Base-by-base conservation (phyloP, 2,888 invertebrate species). In the Limnephilus marmoratus region DNA sequence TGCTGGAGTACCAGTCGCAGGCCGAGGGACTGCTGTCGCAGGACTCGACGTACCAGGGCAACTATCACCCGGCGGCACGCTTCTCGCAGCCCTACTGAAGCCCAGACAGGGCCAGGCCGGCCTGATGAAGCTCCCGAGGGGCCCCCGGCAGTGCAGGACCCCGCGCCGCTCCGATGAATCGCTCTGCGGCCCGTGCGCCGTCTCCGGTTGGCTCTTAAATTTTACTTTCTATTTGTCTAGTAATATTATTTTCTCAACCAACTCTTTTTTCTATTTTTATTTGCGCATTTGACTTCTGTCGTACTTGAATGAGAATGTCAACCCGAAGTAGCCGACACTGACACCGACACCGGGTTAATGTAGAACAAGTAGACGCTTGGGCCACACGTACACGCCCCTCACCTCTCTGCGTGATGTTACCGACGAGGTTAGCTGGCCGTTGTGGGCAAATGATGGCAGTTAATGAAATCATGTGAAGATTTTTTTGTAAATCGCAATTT, bases 1-100 rank as follows among this genome's bases (percentile, higher is more conserved):
- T 98, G 95, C 97, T 97, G 90, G 98, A 98, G 95, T 98, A 98
- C 95, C 98, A 98, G 95, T 99, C 99, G 90, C 99, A 99, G 96
- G 98, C 99, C 96, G 99, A 99, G 95, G 99, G 98, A 91, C 97
- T 99, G 94, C 96, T 99, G 94, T 99, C 99, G 90, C 99, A 99
- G 96, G 99, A 98, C 95, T 98, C 98, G 86, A 97, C 97, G 94
- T 98, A 98, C 96, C 98, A 98, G 95, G 98, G 97, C 94, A 97
- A 95, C 95, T 97, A 96, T 97, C 97, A 96, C 95, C 97, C 96
- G 96, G 97, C 95, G 96, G 97, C 95, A 96, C 97, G 95, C 96
- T 97, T 97, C 95, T 96, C 96, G 94, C 97, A 97, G 96, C 96
- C 96, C 93, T 97, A 97, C 96, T 97, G 97, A 97, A 94, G 94